Conservation (phyloP, 2,888 invertebrate genomes). For the Scaptomyza flava region DNA sequence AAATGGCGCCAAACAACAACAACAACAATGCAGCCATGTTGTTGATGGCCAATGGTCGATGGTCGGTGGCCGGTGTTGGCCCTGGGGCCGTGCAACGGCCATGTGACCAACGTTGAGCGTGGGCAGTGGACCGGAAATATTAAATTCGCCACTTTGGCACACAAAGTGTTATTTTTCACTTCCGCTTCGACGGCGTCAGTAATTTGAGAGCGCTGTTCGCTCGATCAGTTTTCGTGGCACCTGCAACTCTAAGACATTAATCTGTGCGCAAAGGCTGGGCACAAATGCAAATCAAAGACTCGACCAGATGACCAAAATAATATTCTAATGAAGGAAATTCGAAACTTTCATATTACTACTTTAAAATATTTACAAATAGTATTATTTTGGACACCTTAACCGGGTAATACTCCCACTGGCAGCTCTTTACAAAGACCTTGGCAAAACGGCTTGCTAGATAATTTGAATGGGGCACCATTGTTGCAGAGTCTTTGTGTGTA, state of each 20-base stretch:
- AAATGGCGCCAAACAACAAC: constrained; percentile 11
- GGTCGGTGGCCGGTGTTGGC: constrained; percentile 2
- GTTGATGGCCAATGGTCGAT: constrained; percentile 11
- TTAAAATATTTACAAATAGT: no score
- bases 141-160: constrained; percentile 74
- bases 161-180: constrained; percentile 68
- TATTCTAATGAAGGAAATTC: no score
- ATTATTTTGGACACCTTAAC: no score
- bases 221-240: constrained; percentile 44
- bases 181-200: constrained; percentile 50
- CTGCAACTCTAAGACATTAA: constrained; percentile 23
- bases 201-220: constrained; percentile 27
- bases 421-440: background rate
- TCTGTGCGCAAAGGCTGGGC: constrained; percentile 11
- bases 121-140: constrained; percentile 68
- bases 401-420: no score
- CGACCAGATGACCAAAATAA: background rate
- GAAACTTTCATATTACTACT: no score
- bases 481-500: background rate
- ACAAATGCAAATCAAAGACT: background rate
- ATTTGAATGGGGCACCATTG: background rate
- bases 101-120: constrained; percentile 25
- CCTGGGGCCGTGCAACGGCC: constrained; percentile 14
- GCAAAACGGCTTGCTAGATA: background rate
- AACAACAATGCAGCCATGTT: background rate